These are phyloP conservation scores for Abramis brama DNA, from an alignment of 2,113 vertebrate genomes.

Conservation along the genomic window DNA sequence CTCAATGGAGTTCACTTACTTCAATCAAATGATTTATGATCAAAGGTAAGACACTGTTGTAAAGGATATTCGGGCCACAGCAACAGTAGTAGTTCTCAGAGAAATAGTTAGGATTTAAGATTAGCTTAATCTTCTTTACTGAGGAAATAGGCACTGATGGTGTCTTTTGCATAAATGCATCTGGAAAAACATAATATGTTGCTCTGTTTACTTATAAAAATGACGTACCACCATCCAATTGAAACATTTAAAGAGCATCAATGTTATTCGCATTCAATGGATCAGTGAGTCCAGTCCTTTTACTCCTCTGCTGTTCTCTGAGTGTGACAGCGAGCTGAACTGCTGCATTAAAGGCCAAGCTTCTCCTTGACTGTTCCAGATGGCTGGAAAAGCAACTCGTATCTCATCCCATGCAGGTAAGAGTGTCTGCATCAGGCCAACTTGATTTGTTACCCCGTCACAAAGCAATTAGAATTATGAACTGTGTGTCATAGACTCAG, in stretches of 20 bases:
- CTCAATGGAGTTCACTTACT: neutral
- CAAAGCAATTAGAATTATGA: constrained; percentile 43
- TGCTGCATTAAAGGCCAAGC: constrained; percentile 17
- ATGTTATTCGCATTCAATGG: neutral
- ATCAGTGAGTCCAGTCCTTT: constrained; percentile 11
- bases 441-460: constrained; percentile 26
- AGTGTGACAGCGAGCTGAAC: neutral
- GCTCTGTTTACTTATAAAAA: neutral
- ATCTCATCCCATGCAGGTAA: constrained; percentile 33
- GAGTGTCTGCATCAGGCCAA: constrained; percentile 12
- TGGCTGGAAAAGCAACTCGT: constrained; percentile 29
- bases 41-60: neutral
- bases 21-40: neutral
- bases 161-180: neutral
- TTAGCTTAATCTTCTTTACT: constrained; percentile 12
- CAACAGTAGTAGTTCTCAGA: neutral
- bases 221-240: neutral
- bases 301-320: neutral
- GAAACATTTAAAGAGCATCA: neutral
- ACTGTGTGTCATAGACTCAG: constrained; percentile 17
- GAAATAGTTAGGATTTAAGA: constrained; percentile 30
- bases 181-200: neutral
- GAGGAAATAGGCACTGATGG: no score
- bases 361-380: constrained; percentile 29
- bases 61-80: constrained; percentile 1